Evolutionary conservation across 2,888 invertebrate species (phyloP).

Genomic region (Cryptophagus acutangulus): DNA sequence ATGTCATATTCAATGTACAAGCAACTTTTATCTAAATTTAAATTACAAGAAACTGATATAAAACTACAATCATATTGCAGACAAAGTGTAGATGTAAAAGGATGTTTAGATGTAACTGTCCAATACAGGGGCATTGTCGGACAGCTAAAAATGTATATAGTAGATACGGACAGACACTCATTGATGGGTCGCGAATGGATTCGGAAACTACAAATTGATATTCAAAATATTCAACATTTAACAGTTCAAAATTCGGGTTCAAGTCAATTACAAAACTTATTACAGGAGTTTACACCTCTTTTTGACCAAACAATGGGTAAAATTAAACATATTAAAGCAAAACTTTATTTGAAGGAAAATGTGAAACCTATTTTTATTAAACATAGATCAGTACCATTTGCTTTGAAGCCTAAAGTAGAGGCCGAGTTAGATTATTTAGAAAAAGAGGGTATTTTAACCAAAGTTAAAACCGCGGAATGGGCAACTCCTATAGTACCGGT

Average conservation of each 20-base stretch:
- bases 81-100: constrained; percentile 12
- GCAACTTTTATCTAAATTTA: background rate
- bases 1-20: constrained; percentile 2
- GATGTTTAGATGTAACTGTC: background rate
- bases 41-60: background rate
- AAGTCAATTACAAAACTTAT: constrained; percentile 3
- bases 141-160: constrained; percentile 11
- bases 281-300: constrained; percentile 7
- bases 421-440: constrained; percentile 14
- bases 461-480: constrained; percentile 19
- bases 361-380: constrained; percentile 15
- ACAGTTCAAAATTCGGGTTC: background rate
- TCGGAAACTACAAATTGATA: too few species aligned
- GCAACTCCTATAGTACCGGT: constrained; percentile 21
- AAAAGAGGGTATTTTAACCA: constrained; percentile 19
- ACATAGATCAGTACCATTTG: constrained; percentile 15
- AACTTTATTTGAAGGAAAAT: constrained; percentile 5
- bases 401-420: constrained; percentile 11
- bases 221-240: background rate
- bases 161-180: constrained; percentile 22
- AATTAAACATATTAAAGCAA: constrained; percentile 10
- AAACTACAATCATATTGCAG: background rate
- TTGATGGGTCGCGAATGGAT: constrained; percentile 30
- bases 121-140: background rate
- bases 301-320: constrained; percentile 10